These are phyloP conservation scores for Cephalopholis sonnerati DNA, from an alignment of 2,113 vertebrate species.

Conservation along the genomic window DNA sequence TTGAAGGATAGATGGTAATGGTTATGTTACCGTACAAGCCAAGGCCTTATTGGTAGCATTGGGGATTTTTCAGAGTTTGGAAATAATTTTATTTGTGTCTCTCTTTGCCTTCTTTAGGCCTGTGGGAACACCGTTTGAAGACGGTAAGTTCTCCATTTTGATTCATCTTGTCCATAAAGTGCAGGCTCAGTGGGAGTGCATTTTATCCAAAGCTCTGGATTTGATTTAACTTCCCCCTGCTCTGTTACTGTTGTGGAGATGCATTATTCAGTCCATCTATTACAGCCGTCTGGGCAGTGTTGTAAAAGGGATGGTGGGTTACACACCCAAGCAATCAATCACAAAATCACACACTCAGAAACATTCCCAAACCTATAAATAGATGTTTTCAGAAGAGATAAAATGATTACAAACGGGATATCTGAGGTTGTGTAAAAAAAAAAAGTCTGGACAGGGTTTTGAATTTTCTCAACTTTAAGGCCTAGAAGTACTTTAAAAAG, in stretches of 20 bases:
- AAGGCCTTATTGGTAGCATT: constrained; percentile 1
- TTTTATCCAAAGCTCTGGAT: constrained; percentile 1
- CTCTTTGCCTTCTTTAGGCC: constrained; percentile 88
- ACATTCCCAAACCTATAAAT: not conserved
- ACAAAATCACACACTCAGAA: not conserved
- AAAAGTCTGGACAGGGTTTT: not conserved
- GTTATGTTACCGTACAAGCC: not conserved
- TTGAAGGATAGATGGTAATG: not conserved
- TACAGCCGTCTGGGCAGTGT: not conserved
- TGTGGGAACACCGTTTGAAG: constrained; percentile 98
- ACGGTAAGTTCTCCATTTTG: constrained; percentile 88
- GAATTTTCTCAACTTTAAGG: not conserved
- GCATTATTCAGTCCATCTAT: constrained; percentile 9
- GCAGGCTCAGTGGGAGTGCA: not conserved
- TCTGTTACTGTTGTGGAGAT: not conserved
- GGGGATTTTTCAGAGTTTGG: constrained; percentile 14
- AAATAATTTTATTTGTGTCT: constrained; percentile 24
- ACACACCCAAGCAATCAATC: not conserved
- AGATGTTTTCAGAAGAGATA: not conserved
- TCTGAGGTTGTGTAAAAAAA: not conserved
- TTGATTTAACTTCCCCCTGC: not conserved
- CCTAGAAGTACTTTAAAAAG: not conserved
- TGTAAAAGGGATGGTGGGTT: not conserved
- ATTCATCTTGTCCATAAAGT: constrained; percentile 25
- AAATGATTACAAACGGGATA: not conserved